These are phyloP conservation scores for Conops quadrifasciatus DNA, from an alignment of 2,888 invertebrate genomes.

Conservation along the genomic window DNA sequence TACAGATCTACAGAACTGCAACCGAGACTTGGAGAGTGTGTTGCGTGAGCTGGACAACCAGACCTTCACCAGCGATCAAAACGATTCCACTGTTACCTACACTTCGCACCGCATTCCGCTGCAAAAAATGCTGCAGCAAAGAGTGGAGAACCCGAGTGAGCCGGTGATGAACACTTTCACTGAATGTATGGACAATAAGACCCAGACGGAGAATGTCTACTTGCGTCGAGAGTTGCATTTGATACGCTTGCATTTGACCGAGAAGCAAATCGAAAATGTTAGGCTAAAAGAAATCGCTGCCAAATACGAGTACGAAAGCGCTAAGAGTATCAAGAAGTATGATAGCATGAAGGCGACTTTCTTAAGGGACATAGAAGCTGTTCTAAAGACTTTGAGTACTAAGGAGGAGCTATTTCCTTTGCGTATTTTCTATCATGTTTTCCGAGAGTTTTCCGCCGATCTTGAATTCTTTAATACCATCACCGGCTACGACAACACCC, in stretches of 20 bases:
- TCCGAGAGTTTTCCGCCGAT: slow-evolving; percentile 39
- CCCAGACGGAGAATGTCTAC: slow-evolving; percentile 38
- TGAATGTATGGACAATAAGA: slow-evolving; percentile 40
- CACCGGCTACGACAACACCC: slow-evolving; percentile 44
- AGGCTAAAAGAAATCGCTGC: slow-evolving; percentile 45
- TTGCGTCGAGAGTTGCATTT: slow-evolving; percentile 43
- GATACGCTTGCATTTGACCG: slow-evolving; percentile 43
- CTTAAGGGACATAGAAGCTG: slow-evolving; percentile 35
- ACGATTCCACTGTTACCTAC: slow-evolving; percentile 13
- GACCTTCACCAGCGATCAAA: slow-evolving; percentile 26
- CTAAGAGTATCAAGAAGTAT: slow-evolving; percentile 27
- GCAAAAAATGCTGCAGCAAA: neutral
- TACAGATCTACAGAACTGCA: slow-evolving; percentile 46
- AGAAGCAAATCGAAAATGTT: slow-evolving; percentile 47
- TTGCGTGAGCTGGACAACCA: slow-evolving; percentile 44
- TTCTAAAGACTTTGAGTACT: slow-evolving; percentile 35
- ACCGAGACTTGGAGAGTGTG: slow-evolving; percentile 46
- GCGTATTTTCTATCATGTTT: slow-evolving; percentile 42
- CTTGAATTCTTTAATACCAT: slow-evolving; percentile 39
- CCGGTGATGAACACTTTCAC: slow-evolving; percentile 4
- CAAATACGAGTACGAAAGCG: slow-evolving; percentile 40
- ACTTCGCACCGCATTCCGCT: slow-evolving; percentile 13
- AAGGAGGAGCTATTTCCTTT: slow-evolving; percentile 29
- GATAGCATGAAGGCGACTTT: slow-evolving; percentile 38
- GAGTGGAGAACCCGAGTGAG: neutral